Conservation (phyloP, 2,113 vertebrate genomes). For the Amia ocellicauda region DNA sequence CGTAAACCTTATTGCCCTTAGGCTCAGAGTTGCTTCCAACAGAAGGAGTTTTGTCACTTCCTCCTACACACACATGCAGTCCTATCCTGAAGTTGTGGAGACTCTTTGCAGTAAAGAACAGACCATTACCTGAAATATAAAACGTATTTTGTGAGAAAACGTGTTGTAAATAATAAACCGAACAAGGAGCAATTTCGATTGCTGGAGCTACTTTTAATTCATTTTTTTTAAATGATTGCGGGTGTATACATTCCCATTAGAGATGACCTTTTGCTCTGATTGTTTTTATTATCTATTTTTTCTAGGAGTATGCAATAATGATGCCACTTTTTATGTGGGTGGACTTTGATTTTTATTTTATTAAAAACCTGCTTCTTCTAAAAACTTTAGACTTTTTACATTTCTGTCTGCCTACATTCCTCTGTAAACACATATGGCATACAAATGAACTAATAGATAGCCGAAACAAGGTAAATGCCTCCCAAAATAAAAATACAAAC, state of each 20-base stretch:
- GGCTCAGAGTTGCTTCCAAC: background rate
- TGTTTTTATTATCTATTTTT: background rate
- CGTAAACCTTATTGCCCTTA: background rate
- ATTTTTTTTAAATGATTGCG: too few relatives aligned
- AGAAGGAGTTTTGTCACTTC: background rate
- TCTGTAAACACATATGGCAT: background rate
- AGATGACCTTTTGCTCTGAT: background rate
- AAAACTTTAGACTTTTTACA: background rate
- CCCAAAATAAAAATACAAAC: background rate
- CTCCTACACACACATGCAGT: background rate
- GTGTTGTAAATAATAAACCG: background rate
- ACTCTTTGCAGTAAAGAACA: background rate
- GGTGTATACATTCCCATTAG: background rate
- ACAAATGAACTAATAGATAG: background rate
- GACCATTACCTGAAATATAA: background rate
- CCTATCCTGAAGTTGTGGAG: background rate
- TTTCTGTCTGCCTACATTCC: background rate
- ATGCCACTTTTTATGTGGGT: background rate
- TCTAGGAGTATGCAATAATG: background rate
- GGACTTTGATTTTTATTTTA: background rate
- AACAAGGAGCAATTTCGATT: background rate
- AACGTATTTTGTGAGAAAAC: background rate
- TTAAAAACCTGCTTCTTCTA: background rate
- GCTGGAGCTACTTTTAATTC: too few relatives aligned
- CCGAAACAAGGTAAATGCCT: background rate